These are phyloP conservation scores for Chrysolina haemoptera DNA, from an alignment of 2,888 invertebrate genomes.

Conservation along the genomic window DNA sequence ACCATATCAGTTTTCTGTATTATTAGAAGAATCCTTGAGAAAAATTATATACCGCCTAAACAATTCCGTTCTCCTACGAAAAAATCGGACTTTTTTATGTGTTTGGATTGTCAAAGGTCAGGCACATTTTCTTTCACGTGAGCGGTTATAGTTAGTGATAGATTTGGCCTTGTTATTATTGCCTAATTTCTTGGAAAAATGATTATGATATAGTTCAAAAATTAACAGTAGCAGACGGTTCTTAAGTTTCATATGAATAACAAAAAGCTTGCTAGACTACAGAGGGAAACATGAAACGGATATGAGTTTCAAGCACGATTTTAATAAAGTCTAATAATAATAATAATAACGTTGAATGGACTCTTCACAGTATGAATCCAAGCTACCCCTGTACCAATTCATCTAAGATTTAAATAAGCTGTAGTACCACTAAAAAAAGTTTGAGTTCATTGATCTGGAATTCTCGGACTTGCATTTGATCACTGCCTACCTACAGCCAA, in stretches of 20 bases:
- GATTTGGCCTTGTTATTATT: conserved; percentile 29
- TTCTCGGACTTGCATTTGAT: too few relatives aligned
- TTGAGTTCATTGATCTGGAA: too few relatives aligned
- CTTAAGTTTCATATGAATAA: conserved; percentile 17
- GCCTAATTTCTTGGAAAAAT: conserved; percentile 28
- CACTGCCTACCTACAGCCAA: too few relatives aligned
- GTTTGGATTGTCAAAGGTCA: conserved; percentile 41
- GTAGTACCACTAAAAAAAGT: too few relatives aligned
- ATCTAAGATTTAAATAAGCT: too few relatives aligned
- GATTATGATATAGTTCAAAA: conserved; percentile 17
- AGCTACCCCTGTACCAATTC: too few relatives aligned
- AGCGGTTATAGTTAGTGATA: conserved; percentile 20
- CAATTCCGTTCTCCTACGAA: conserved; percentile 30
- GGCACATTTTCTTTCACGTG: conserved; percentile 34
- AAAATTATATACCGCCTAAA: conserved; percentile 30
- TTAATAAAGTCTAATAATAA: too few relatives aligned
- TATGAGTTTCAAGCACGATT: background rate
- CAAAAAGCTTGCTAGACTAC: background rate
- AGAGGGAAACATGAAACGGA: conserved; percentile 3
- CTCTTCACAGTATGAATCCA: too few relatives aligned
- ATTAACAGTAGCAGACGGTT: conserved; percentile 24
- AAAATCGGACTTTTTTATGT: conserved; percentile 40
- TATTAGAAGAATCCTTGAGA: conserved; percentile 39
- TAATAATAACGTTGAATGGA: too few relatives aligned
- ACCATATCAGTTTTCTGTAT: conserved; percentile 34